Evolutionary conservation across 2,113 vertebrate species (phyloP), one percentile per base, ranked within the genome.

Genomic region (Montifringilla adamsi): DNA sequence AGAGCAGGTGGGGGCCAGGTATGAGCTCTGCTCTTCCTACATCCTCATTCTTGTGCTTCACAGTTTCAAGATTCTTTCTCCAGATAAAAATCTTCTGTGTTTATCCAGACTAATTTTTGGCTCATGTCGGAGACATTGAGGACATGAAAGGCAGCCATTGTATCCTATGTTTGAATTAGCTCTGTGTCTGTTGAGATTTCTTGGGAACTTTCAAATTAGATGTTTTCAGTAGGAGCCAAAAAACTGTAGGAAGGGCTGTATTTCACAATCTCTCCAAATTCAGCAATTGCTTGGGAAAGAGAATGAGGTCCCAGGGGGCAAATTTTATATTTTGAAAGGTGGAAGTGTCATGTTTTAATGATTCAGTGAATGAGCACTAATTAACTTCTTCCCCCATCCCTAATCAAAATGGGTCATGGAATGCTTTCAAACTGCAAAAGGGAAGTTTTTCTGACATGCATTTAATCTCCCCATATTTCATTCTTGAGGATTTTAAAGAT

Each of bases 91-190:
- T 81, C 58, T 93, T 70, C 50, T 81, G 3, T 76, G 64, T 86
- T 95, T 95, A 88, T 67, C 64, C 62, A 89, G 75, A 41, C 39
- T 92, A 68, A 90, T 81, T 93, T 93, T 93, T 96, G 56, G 55
- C 88, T 96, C 59, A 60, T 78, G 64, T 46, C 44, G 41, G 85
- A 88, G 83, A 81, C 52, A 75, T 4, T 68, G 64, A 84, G 76
- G 68, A 60, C 60, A 83, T 95, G 77, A 90, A 93, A 93, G 60
- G 53, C 60, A 92, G 44, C 23, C 69, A 58, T 90, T 86, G 56
- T 94, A 90, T 68, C 66, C 64, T 58, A 63, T 23, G 41, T 92
- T 44, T 86, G 68, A 93, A 93, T 94, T 81, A 49, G 28, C 41
- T 75, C 76, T 93, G 75, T 75, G 60, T 75, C 76, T 86, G 75